Evolutionary conservation across 2,888 invertebrate species (phyloP), one percentile per base, ranked within the genome.

Genomic region (Encarsia formosa): DNA sequence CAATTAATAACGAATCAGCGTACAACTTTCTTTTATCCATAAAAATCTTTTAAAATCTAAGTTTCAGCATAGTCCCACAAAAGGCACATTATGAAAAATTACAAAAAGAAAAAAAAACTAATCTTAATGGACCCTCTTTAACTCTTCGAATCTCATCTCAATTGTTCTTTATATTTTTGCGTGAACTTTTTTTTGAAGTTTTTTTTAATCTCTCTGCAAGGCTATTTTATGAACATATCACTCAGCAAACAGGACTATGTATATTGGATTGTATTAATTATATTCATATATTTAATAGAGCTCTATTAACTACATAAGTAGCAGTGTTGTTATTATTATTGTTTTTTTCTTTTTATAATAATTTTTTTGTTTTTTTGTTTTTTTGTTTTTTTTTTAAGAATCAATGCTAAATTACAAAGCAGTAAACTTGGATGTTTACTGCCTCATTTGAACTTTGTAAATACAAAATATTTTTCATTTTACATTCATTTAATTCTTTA

Each of bases 161-260:
- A 15, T n/a, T 39, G n/a, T 8, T n/a, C 19, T 43, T 32, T 24
- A 20, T 22, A 52, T 54, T 19, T 49, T 57, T 57, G n/a, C n/a
- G n/a, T n/a, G n/a, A n/a, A 48, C 53, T 59, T 45, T 56, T 61
- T 47, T 47, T 51, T 59, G 53, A 45, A n/a, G n/a, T 58, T 63
- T 59, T 49, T 54, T 37, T 58, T 60, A 58, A 49, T 50, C 29
- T 58, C 55, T 45, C 56, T 57, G 57, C 63, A 59, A 56, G 41
- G 57, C 59, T 64, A 65, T 56, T 59, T 64, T 62, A 65, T 52
- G 44, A 49, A 64, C 52, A 62, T 70, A 70, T 71, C 69, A 70
- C 68, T 68, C 58, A 57, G 56, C 63, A 58, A 65, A 64, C 64
- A 60, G 62, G 62, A 65, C 60, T 62, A n/a, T n/a, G 58, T 56